Evolutionary conservation across 2,113 vertebrate species (phyloP).

Genomic region (Cryptomyrus ogoouensis): DNA sequence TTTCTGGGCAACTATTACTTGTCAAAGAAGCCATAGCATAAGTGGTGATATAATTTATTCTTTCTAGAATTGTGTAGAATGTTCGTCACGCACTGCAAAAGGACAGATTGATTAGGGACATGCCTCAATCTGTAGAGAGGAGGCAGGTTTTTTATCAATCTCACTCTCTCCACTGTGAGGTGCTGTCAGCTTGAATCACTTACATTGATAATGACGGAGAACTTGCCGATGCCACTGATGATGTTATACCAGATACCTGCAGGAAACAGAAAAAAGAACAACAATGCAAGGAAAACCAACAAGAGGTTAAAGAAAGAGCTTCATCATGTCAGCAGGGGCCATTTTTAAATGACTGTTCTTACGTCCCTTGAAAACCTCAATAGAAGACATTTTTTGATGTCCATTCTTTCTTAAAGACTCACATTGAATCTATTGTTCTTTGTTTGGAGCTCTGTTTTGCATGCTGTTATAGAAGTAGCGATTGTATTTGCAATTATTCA

Average conservation of each 20-base stretch:
- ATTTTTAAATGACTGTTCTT: not conserved
- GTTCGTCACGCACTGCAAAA: not conserved
- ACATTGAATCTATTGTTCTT: not conserved
- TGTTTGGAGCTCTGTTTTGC: not conserved
- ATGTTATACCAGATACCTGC: constrained; percentile 98
- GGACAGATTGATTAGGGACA: not conserved
- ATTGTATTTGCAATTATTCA: not conserved
- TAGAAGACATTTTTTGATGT: not conserved
- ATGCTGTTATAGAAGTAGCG: not conserved
- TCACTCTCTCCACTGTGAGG: not conserved
- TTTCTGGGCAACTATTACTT: not conserved
- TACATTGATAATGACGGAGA: constrained; percentile 97
- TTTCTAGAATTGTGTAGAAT: not conserved
- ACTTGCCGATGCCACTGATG: constrained; percentile 90
- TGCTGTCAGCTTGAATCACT: constrained; percentile 55
- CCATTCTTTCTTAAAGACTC: not conserved
- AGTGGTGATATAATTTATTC: not conserved
- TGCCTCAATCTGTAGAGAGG: not conserved
- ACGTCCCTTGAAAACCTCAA: not conserved
- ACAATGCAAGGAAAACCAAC: constrained; percentile 15
- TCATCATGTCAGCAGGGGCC: not conserved
- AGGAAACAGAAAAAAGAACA: constrained; percentile 21
- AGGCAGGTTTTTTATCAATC: no score
- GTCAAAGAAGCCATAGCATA: not conserved
- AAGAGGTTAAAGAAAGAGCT: not conserved